Percentiles rank a stretch among this genome's conserved stretches.
Evolutionary conservation across 2,797 vertebrate genomes (phyloP).

Genomic region (Enteromius paludinosus): DNA sequence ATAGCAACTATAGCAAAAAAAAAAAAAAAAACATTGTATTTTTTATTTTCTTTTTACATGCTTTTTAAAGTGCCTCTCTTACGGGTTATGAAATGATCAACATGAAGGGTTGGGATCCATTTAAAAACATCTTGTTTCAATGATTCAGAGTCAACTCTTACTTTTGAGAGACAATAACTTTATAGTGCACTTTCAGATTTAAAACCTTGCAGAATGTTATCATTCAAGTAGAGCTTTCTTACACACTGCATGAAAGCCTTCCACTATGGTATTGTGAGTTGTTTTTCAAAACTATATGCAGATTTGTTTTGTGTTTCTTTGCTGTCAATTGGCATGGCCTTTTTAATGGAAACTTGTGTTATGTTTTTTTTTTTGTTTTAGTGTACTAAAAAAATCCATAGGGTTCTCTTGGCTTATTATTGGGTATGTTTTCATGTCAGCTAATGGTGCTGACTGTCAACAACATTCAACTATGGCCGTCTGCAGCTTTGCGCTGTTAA

Average conservation of each 20-base stretch:
- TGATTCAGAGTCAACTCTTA: too few relatives aligned
- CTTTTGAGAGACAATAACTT: too few relatives aligned
- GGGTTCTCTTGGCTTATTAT: background rate
- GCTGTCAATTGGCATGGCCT: background rate
- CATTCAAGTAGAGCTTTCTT: too few relatives aligned
- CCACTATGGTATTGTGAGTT: too few relatives aligned
- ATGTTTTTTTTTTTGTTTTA: background rate
- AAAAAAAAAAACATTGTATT: background rate
- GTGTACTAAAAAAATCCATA: background rate
- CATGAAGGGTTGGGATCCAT: too few relatives aligned
- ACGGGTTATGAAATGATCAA: too few relatives aligned
- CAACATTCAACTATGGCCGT: background rate
- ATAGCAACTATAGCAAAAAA: too few relatives aligned
- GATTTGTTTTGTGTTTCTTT: background rate
- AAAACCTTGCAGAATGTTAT: too few relatives aligned
- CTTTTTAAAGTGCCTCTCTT: background rate
- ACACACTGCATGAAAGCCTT: too few relatives aligned
- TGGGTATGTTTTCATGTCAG: background rate
- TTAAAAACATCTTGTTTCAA: too few relatives aligned
- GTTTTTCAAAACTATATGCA: background rate
- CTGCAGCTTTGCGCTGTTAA: background rate
- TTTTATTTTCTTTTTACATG: background rate
- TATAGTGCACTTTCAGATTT: too few relatives aligned
- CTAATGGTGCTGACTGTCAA: background rate
- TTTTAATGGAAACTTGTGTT: background rate